Evolutionary conservation across 2,888 invertebrate species (phyloP).

Genomic region (Incurvaria masculella): DNA sequence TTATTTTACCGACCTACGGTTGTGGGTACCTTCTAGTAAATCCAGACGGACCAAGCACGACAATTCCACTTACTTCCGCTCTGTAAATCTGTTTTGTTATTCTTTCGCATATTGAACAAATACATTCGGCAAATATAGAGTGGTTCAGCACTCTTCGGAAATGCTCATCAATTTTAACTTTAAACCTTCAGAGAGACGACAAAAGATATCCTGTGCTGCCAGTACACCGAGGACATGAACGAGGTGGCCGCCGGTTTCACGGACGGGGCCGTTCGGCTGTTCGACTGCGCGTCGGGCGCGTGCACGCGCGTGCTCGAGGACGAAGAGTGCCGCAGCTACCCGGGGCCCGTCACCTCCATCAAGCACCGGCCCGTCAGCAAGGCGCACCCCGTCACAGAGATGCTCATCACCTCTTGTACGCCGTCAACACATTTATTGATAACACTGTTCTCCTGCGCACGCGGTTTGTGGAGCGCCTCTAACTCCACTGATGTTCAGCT

Average conservation of each 20-base stretch:
- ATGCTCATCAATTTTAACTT: background rate
- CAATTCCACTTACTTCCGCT: no score
- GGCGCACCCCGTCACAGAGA: slow-evolving; percentile 57
- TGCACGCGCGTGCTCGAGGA: slow-evolving; percentile 50
- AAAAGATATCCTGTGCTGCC: slow-evolving; percentile 54
- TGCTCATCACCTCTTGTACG: slow-evolving; percentile 58
- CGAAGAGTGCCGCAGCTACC: slow-evolving; percentile 49
- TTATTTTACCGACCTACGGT: no score
- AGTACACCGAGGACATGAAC: slow-evolving; percentile 60
- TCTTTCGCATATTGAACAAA: no score
- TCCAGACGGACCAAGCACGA: no score
- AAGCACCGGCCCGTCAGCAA: slow-evolving; percentile 59
- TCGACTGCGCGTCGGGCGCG: slow-evolving; percentile 45
- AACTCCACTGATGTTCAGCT: no score
- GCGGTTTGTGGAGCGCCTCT: no score
- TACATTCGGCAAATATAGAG: no score
- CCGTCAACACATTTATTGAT: slow-evolving; percentile 11
- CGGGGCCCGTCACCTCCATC: slow-evolving; percentile 58
- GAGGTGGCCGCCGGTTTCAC: slow-evolving; percentile 59
- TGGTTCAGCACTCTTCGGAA: no score
- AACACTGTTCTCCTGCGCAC: no score
- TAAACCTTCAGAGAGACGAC: slow-evolving; percentile 43
- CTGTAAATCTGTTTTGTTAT: no score
- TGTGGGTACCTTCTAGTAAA: no score
- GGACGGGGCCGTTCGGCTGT: slow-evolving; percentile 58